Percentiles rank a stretch among this genome's conserved stretches.
These are phyloP conservation scores for Rosalia funebris DNA, from an alignment of 2,888 invertebrate species.

Conservation along the genomic window DNA sequence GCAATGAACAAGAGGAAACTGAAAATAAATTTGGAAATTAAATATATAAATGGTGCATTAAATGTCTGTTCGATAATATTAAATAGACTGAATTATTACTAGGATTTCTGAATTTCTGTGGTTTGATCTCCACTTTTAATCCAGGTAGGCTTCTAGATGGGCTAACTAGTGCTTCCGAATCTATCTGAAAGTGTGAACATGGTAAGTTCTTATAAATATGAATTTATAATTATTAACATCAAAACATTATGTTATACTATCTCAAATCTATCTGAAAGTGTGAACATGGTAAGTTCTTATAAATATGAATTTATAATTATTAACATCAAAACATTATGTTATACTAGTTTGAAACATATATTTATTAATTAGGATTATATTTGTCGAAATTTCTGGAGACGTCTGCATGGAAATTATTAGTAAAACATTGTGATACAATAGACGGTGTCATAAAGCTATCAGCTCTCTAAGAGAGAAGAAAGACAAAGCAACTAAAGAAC, in stretches of 20 bases:
- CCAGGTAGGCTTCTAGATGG: conserved; percentile 70
- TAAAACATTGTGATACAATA: conserved; percentile 70
- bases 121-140: conserved; percentile 68
- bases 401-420: conserved; percentile 69
- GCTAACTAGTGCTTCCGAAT: conserved; percentile 68
- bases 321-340: too few relatives aligned
- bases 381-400: conserved; percentile 74
- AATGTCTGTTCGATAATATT: too few relatives aligned
- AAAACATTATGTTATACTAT: too few relatives aligned
- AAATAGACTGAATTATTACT: too few relatives aligned
- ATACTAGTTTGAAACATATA: too few relatives aligned
- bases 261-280: too few relatives aligned
- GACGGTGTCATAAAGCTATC: conserved; percentile 69
- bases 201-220: conserved; percentile 19
- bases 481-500: conserved; percentile 36
- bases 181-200: conserved; percentile 70
- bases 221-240: too few relatives aligned
- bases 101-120: conserved; percentile 69
- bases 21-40: conserved; percentile 68
- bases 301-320: too few relatives aligned
- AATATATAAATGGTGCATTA: conserved; percentile 75
- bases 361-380: conserved; percentile 66
- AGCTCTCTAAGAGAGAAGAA: conserved; percentile 56
- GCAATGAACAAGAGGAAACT: conserved; percentile 74
- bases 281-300: too few relatives aligned